Base-by-base conservation (phyloP, 2,888 invertebrate species). In the Thumatha senex region DNA sequence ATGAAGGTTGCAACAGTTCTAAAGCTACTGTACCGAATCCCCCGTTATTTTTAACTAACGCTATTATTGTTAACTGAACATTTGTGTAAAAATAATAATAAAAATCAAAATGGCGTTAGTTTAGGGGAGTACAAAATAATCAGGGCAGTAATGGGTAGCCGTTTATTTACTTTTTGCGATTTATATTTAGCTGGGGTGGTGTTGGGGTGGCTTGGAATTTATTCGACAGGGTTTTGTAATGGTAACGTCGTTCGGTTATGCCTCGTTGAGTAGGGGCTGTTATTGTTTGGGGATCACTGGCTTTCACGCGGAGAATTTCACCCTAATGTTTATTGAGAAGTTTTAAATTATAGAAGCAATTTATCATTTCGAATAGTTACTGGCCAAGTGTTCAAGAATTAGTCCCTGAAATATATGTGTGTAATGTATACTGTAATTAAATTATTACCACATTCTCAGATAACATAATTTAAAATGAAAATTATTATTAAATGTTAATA, bases 151-250 rank as follows among this genome's bases (percentile, higher is more conserved):
- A 89, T 87, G 84, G n/a, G 84, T 70, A 74, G 80, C 68, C 85
- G 82, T 86, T 83, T 91, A 91, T 91, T 91, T 91, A 91, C 90
- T 89, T 89, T 89, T 84, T 74, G 74, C 82, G 76, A 86, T 86
- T 89, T 86, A 85, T 88, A 82, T 81, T 81, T 61, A 78, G 65
- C 39, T 66, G 46, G 67, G 67, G 60, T 46, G 51, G 73, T 64
- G 72, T 74, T 67, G 71, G 86, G 80, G 79, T 77, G 64, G 72
- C 62, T 72, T 54, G 47, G 66, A 80, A 84, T 82, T 78, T 80
- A 80, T 81, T 75, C 73, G 61, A 72, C 69, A 70, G 82, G 84
- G 81, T 80, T 74, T 80, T 79, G 80, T 84, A 80, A 82, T 82
- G 76, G 77, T 79, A 74, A 77, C 74, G 72, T 71, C 67, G 73